phyloP scores from a whole-genome alignment of 2,113 vertebrate species.

The Astatotilapia flaviijosephi region DNA sequence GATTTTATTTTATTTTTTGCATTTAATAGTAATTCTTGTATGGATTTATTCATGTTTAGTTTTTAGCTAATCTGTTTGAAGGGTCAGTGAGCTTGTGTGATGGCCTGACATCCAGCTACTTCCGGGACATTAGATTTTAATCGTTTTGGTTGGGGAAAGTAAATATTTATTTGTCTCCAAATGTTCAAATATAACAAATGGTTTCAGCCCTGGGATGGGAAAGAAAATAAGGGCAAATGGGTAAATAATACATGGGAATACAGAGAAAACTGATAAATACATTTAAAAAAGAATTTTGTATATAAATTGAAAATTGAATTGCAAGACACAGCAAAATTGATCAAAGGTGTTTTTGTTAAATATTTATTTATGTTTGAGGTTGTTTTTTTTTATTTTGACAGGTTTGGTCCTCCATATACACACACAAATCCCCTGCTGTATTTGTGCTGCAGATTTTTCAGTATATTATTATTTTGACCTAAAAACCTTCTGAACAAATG shows the following conservation, averaged over 20 bases:
- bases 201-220: background rate
- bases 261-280: background rate
- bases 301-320: background rate
- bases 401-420: background rate
- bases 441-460: background rate
- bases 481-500: background rate
- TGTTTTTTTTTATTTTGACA: background rate
- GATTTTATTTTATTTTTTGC: rapidly evolving
- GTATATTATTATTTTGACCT: background rate
- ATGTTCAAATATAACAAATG: background rate
- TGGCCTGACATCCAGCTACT: background rate
- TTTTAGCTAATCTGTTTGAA: background rate
- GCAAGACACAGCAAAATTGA: too few species aligned
- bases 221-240: background rate
- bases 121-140: background rate
- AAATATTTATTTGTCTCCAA: background rate
- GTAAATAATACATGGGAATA: background rate
- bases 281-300: background rate
- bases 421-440: background rate
- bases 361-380: background rate
- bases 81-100: background rate
- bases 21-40: background rate
- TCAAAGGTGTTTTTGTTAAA: background rate
- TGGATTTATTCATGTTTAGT: background rate
- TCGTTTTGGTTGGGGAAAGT: background rate